Evolutionary conservation across 2,113 vertebrate species (phyloP), one percentile per base, ranked within the genome.

Genomic region (Tympanuchus pallidicinctus): DNA sequence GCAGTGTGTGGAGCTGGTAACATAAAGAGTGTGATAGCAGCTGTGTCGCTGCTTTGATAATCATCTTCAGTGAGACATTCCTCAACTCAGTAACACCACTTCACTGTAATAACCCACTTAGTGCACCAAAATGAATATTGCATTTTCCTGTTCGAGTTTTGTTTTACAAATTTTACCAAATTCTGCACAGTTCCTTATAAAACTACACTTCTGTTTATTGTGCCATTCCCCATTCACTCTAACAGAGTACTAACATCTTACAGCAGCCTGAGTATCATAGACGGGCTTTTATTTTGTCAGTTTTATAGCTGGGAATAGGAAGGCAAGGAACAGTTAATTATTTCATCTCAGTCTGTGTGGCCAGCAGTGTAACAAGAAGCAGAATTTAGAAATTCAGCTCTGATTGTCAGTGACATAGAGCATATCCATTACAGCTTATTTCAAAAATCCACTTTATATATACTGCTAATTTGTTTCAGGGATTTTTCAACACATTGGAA

Each of bases 41-140:
- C 30, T 86, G 14, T 0, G 0, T 36, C 57, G 59, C 36, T 17
- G 11, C 25, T 8, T 81, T 16, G 11, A 42, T 2, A 4, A 21
- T 28, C 25, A 15, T 36, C 59, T 82, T 84, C 63, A 59, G 1
- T 43, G 32, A 75, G 63, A 38, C 36, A 50, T 65, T 54, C 24
- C 43, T 72, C 43, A 79, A 45, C 45, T 30, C 56, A 64, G 54
- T 59, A 38, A 38, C 2, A 22, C 43, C 20, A 36, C 16, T 74
- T 52, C 42, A 47, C 27, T 43, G 27, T 52, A 77, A 34, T 52
- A 87, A 59, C 16, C 27, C 42, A 38, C 64, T 59, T 21, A 87
- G 32, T 24, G 13, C 14, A 52, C 82, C 25, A 20, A 82, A 67
- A 52, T 48, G 2, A 57, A 19, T 16, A 64, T n/a, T 16, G 27